These are phyloP conservation scores for Carduelis carduelis DNA, from an alignment of 2,797 vertebrate species.

Conservation along the genomic window DNA sequence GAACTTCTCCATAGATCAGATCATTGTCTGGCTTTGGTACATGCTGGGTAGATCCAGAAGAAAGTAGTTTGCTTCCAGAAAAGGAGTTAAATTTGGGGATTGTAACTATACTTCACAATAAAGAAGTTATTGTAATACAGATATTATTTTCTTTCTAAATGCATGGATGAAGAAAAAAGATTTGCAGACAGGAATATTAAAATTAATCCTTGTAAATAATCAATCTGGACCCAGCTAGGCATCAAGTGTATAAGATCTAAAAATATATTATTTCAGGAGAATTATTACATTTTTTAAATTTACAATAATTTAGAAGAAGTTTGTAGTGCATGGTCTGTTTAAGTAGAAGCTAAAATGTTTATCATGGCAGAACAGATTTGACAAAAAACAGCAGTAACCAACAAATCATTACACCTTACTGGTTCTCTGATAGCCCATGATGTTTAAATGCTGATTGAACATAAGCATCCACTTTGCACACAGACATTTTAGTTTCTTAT, in stretches of 20 bases:
- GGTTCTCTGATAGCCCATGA: not conserved
- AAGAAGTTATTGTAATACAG: not conserved
- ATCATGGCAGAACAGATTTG: not conserved
- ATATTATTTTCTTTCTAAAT: not conserved
- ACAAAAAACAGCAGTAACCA: not conserved
- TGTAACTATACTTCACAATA: not conserved
- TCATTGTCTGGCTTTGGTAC: not conserved
- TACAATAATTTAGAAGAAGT: not conserved
- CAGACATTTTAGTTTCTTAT: not conserved
- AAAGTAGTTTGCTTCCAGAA: not conserved
- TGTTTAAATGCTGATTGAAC: constrained; percentile 42
- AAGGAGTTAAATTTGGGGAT: not conserved
- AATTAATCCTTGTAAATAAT: constrained; percentile 32
- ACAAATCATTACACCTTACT: not conserved
- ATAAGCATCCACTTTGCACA: not conserved
- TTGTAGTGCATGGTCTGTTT: not conserved
- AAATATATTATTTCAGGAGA: not conserved
- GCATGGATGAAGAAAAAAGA: not conserved
- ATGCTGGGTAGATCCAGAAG: not conserved
- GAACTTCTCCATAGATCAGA: not conserved
- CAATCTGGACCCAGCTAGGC: not conserved
- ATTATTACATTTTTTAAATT: not conserved
- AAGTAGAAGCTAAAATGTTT: not conserved
- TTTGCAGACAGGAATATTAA: not conserved
- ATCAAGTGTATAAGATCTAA: not conserved